Conservation (phyloP, 2,113 vertebrate genomes). For the Aldabrachelys gigantea region DNA sequence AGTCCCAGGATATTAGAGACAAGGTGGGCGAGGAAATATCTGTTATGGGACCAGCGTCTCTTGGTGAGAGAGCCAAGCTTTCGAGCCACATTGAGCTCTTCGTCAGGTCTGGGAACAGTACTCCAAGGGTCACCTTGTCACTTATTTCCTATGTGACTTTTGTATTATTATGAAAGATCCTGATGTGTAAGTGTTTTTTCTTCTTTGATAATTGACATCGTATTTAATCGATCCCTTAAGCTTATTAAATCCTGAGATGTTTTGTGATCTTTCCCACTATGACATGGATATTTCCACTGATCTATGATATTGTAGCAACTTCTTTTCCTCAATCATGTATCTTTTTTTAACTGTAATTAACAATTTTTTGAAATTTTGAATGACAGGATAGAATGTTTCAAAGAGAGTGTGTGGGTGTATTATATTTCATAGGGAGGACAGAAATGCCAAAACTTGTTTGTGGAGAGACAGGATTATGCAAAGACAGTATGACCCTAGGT, state of each 20-base stretch:
- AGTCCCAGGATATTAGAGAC: no score
- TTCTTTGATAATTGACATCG: background rate
- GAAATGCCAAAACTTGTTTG: background rate
- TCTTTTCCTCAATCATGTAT: background rate
- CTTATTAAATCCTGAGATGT: background rate
- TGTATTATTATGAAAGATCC: background rate
- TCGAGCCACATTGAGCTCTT: no score
- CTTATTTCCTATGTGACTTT: background rate
- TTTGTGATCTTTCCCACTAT: rapidly evolving
- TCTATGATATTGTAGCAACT: background rate
- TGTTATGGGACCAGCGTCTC: no score
- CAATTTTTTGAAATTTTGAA: background rate
- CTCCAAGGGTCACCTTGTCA: background rate
- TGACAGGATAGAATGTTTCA: background rate
- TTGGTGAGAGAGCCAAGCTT: no score
- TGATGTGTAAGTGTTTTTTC: background rate
- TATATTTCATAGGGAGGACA: background rate
- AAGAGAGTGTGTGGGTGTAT: background rate
- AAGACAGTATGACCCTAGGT: background rate
- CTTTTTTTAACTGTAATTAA: background rate
- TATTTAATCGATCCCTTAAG: background rate
- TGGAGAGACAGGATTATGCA: background rate
- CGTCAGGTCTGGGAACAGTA: no score
- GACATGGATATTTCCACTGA: background rate
- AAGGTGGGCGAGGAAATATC: no score